phyloP scores from a whole-genome alignment of 1,140 invertebrate species.

The Calycopis cecrops region DNA sequence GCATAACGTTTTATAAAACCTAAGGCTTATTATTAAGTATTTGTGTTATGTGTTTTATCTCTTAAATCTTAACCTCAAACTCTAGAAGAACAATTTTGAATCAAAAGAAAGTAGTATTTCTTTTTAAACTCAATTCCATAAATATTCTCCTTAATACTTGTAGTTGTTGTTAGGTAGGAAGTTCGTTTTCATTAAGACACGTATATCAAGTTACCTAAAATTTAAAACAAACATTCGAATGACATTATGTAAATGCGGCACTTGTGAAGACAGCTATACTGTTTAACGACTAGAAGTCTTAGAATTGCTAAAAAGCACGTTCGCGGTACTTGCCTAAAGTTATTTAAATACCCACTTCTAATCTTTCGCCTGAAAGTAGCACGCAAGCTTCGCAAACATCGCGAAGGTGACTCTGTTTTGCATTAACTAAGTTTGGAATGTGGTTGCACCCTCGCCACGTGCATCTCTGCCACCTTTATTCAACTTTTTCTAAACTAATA shows the following conservation, averaged over 20 bases:
- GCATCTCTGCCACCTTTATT: constrained; percentile 48
- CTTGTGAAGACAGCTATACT: constrained; percentile 31
- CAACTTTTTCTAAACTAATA: constrained; percentile 63
- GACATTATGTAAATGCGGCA: constrained; percentile 11
- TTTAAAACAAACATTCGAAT: background rate
- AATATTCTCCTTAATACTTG: too few relatives aligned
- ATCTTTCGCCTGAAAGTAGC: constrained; percentile 50
- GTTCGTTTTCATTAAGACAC: too few relatives aligned
- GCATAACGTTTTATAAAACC: too few relatives aligned
- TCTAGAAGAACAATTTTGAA: too few relatives aligned
- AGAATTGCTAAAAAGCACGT: constrained; percentile 65
- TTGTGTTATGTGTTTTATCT: too few relatives aligned
- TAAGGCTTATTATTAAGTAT: too few relatives aligned
- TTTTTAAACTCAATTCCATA: too few relatives aligned
- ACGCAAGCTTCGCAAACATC: constrained; percentile 53
- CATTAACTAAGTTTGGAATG: constrained; percentile 46
- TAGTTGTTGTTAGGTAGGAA: too few relatives aligned
- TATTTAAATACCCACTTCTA: constrained; percentile 56
- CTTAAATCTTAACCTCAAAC: too few relatives aligned
- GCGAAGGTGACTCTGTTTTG: constrained; percentile 40
- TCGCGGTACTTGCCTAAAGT: constrained; percentile 41
- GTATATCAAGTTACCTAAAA: background rate
- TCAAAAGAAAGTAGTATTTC: too few relatives aligned
- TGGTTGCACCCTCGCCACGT: constrained; percentile 46
- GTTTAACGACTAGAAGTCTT: constrained; percentile 44